These are phyloP conservation scores for Didymodactylos carnosus DNA, from an alignment of 2,888 invertebrate genomes.

Conservation along the genomic window DNA sequence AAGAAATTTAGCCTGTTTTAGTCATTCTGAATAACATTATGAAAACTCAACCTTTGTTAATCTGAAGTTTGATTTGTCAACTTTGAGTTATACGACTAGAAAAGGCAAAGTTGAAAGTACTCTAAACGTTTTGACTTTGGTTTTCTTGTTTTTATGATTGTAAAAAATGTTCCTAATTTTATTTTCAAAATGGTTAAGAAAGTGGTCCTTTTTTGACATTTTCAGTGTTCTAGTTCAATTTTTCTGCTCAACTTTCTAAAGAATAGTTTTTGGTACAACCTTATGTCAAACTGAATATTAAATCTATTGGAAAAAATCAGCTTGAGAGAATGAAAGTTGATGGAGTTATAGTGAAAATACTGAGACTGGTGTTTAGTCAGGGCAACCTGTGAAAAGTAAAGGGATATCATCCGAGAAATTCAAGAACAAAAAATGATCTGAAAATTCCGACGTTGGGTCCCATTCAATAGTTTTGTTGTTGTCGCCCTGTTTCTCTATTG, in stretches of 20 bases:
- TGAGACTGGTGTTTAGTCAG: neutral
- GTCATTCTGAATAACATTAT: no score
- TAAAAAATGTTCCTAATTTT: neutral
- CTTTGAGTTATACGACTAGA: no score
- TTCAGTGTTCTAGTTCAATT: neutral
- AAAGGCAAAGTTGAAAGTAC: no score
- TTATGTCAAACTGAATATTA: neutral
- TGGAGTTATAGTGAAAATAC: neutral
- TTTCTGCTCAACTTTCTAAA: neutral
- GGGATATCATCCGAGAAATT: neutral
- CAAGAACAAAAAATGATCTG: neutral
- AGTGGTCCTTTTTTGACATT: neutral
- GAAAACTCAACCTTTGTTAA: no score
- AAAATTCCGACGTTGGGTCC: neutral
- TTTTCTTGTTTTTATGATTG: no score
- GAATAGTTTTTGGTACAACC: neutral
- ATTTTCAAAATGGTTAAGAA: neutral
- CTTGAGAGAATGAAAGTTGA: neutral
- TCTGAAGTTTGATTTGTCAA: no score
- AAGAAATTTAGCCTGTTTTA: no score
- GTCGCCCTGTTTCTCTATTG: neutral
- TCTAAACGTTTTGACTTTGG: no score
- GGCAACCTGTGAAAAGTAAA: neutral
- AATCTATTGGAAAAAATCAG: neutral
- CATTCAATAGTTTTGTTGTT: neutral